Conservation (phyloP, 1,140 invertebrate genomes). For the Cryptotermes secundus region DNA sequence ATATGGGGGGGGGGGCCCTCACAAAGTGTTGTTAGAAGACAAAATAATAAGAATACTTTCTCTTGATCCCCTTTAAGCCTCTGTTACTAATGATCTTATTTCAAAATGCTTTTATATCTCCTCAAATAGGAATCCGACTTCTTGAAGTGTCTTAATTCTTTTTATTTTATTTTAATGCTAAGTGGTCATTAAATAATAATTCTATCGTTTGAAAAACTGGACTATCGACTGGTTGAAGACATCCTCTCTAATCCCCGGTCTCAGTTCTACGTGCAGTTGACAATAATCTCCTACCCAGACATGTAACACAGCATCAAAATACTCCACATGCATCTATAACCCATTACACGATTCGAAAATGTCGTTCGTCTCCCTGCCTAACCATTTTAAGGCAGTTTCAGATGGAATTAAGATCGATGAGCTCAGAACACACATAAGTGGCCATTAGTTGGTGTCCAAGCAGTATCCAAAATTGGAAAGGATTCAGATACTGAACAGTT, state of each 20-base stretch:
- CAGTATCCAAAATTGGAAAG: too few species aligned
- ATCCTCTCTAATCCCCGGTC: neutral
- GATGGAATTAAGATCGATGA: too few species aligned
- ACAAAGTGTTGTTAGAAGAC: too few species aligned
- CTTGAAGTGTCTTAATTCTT: neutral
- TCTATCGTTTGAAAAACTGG: slow-evolving; percentile 5
- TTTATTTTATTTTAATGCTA: slow-evolving; percentile 5
- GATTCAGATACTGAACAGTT: too few species aligned
- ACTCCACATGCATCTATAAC: neutral
- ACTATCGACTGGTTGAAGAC: neutral
- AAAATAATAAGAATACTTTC: too few species aligned
- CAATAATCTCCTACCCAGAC: neutral
- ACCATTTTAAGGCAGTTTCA: too few species aligned
- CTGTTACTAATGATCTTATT: neutral
- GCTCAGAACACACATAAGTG: too few species aligned
- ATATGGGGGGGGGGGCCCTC: too few species aligned
- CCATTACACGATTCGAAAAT: too few species aligned
- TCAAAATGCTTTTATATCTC: neutral
- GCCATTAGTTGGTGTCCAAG: too few species aligned
- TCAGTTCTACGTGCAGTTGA: neutral
- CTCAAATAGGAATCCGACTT: neutral
- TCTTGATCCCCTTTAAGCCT: too few species aligned
- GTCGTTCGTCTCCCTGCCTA: too few species aligned
- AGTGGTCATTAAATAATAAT: neutral
- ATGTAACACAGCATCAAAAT: neutral